phyloP scores from a whole-genome alignment of 23 tunicate genomes.

The Ciona savignyi region DNA sequence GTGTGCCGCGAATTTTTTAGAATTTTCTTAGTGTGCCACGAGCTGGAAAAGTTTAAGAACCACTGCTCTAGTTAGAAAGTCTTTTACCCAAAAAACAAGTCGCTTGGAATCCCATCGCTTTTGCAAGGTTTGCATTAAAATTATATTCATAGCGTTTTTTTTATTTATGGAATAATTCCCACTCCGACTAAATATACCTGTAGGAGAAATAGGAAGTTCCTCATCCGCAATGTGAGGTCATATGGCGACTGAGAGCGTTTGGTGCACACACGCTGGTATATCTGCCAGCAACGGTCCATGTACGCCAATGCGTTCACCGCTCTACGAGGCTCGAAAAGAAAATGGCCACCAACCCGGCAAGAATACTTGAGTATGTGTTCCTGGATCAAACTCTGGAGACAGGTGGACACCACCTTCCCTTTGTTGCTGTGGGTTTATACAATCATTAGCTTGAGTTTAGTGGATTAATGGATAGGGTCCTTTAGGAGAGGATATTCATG shows the following conservation, averaged over 20 bases:
- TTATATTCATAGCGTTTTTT: no score
- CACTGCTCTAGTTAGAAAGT: no score
- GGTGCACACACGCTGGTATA: conserved; percentile 53
- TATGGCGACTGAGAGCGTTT: conserved; percentile 46
- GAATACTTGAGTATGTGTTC: conserved; percentile 63
- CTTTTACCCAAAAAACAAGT: no score
- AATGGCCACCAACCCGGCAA: conserved; percentile 76
- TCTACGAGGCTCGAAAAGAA: conserved; percentile 70
- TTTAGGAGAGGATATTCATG: no score
- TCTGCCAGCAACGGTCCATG: conserved; percentile 92
- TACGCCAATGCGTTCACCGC: conserved; percentile 78
- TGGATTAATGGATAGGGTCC: no score
- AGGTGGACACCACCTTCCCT: conserved; percentile 20
- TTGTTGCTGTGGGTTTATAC: conserved; percentile 9
- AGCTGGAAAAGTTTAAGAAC: no score
- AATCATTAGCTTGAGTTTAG: no score
- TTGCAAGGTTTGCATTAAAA: no score
- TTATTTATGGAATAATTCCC: neutral
- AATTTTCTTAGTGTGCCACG: no score
- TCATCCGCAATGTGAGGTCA: conserved; percentile 45
- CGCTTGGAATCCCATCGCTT: no score
- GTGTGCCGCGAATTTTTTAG: no score
- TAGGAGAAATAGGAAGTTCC: conserved; percentile 56
- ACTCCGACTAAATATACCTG: conserved; percentile 17
- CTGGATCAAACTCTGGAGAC: conserved; percentile 46